Evolutionary conservation across 2,888 invertebrate genomes (phyloP).

Genomic region (Sarcophaga carnaria): DNA sequence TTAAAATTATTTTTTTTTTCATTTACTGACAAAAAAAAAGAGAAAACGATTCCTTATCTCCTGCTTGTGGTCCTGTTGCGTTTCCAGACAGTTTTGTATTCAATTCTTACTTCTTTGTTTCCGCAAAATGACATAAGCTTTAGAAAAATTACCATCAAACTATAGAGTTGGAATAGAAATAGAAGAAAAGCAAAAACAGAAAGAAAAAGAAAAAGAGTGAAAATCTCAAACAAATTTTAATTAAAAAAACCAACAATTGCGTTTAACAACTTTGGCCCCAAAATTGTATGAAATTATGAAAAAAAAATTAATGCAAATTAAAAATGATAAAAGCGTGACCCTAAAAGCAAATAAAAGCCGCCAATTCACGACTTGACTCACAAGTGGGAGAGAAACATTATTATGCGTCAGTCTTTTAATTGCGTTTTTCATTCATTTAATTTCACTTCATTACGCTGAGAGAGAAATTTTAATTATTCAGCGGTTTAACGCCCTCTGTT

Average conservation of each 20-base stretch:
- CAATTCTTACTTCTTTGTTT: neutral
- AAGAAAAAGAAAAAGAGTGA: neutral
- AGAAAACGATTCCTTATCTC: neutral
- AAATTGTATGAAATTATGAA: constrained; percentile 5
- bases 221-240: neutral
- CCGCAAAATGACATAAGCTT: constrained; percentile 15
- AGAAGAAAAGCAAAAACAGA: neutral
- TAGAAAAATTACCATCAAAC: neutral
- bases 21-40: too few species aligned
- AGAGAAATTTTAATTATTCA: neutral
- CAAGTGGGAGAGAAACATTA: neutral
- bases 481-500: neutral
- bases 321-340: constrained; percentile 26
- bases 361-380: neutral
- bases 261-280: constrained; percentile 12
- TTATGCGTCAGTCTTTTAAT: neutral
- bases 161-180: neutral
- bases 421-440: neutral
- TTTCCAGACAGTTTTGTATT: neutral
- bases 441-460: neutral
- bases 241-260: neutral
- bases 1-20: neutral
- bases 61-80: neutral
- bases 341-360: constrained; percentile 1
- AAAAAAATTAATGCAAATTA: neutral